These are phyloP conservation scores for Megalonaias nervosa DNA, from an alignment of 1,140 invertebrate genomes.

Conservation along the genomic window DNA sequence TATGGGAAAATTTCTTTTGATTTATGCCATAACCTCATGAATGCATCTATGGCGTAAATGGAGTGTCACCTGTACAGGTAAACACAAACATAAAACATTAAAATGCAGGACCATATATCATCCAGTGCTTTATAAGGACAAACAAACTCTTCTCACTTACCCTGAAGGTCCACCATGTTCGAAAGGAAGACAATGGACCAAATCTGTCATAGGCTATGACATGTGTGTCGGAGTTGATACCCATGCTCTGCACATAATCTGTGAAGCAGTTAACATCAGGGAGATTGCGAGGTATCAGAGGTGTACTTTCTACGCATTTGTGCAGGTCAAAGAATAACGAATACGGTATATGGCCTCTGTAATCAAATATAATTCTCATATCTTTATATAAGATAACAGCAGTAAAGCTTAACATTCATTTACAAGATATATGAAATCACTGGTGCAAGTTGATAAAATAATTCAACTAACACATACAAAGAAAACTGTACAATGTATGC, in stretches of 20 bases:
- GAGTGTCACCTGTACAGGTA: not conserved
- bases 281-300: constrained; percentile 38
- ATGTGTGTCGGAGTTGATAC: constrained; percentile 55
- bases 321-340: constrained; percentile 50
- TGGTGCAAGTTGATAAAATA: too few species aligned
- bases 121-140: not conserved
- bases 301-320: constrained; percentile 36
- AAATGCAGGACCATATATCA: not conserved
- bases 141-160: constrained; percentile 33
- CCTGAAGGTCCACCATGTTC: constrained; percentile 63
- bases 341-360: constrained; percentile 49
- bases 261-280: constrained; percentile 54
- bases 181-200: constrained; percentile 42
- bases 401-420: not conserved
- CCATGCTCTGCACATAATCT: constrained; percentile 55
- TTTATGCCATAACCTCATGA: too few species aligned
- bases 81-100: too few species aligned
- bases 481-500: not conserved
- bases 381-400: not conserved
- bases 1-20: too few species aligned
- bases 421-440: not conserved
- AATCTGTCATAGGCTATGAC: constrained; percentile 59
- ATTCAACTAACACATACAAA: not conserved
- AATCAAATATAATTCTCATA: not conserved
- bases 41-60: too few species aligned